Conservation (phyloP, 2,113 vertebrate genomes). For the Pelusios castaneus region DNA sequence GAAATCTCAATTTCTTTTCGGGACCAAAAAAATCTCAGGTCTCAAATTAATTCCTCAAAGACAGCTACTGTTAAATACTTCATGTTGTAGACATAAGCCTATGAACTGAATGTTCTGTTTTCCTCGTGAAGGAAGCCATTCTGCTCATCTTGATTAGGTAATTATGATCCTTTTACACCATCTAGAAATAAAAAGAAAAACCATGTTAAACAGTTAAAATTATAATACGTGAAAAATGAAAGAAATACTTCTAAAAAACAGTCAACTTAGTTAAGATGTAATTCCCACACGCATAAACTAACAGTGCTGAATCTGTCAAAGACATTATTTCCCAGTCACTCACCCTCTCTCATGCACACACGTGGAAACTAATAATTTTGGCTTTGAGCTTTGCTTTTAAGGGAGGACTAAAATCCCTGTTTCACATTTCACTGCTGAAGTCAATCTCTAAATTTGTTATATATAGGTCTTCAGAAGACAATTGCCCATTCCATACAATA, state of each 20-base stretch:
- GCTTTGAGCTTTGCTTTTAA: background rate
- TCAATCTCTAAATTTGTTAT: background rate
- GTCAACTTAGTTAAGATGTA: background rate
- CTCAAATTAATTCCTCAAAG: background rate
- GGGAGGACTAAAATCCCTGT: background rate
- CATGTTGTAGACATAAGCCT: background rate
- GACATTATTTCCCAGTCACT: background rate
- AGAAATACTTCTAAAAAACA: background rate
- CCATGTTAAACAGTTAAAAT: background rate
- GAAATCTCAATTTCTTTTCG: constrained; percentile 32
- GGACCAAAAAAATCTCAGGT: constrained; percentile 23
- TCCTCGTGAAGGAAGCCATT: background rate
- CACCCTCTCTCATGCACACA: background rate
- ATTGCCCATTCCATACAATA: background rate
- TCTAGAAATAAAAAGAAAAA: constrained; percentile 52
- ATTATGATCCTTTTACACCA: background rate
- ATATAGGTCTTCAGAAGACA: background rate
- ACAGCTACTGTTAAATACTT: background rate
- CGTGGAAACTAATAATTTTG: background rate
- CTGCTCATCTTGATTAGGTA: background rate
- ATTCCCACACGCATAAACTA: background rate
- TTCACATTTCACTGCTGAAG: background rate
- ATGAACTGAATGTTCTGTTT: background rate
- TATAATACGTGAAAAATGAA: background rate
- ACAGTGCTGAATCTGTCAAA: background rate